Evolutionary conservation across 2,888 invertebrate species (phyloP), one percentile per base, ranked within the genome.

Genomic region (Plagodis dolabraria): DNA sequence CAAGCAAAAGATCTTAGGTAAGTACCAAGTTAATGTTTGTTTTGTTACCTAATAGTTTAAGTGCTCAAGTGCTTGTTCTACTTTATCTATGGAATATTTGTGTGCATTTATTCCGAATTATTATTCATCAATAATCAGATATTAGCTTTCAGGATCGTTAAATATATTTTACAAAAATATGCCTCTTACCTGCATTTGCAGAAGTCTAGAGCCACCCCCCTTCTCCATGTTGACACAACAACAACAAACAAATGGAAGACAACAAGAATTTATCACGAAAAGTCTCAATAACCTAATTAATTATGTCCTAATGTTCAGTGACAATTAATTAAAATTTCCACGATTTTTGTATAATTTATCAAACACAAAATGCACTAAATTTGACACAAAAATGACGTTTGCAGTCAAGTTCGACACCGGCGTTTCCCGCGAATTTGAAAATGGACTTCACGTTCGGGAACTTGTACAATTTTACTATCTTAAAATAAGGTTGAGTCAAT

Each of bases 121-220:
- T 22, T 22, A 22, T 22, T 22, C 0, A 38, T 38, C 9, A n/a
- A n/a, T n/a, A n/a, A n/a, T n/a, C n/a, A n/a, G n/a, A n/a, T n/a
- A n/a, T n/a, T n/a, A n/a, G n/a, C n/a, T n/a, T n/a, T n/a, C n/a
- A n/a, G n/a, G n/a, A n/a, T n/a, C n/a, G n/a, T n/a, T n/a, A n/a
- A n/a, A n/a, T n/a, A n/a, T n/a, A n/a, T n/a, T n/a, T n/a, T 38
- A 38, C 7, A 8, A 38, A 38, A 38, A 8, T 8, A 12, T 43
- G 4, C 33, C 5, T 38, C 80, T 79, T 72, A 90, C 92, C 87
- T 92, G 90, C 88, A 92, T 92, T 68, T 92, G 90, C 76, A 92
- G 72, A 36, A 92, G 83, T 68, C 85, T 80, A 52, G 92, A 92
- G 36, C 88, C 89, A 57, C 85, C 84, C 54, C 71, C 83, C 61